A percentile compares a stretch with the other conserved stretches of the same genome.
These are phyloP conservation scores for Lasioglossum pauxillum DNA, from an alignment of 2,888 invertebrate genomes.

Conservation along the genomic window DNA sequence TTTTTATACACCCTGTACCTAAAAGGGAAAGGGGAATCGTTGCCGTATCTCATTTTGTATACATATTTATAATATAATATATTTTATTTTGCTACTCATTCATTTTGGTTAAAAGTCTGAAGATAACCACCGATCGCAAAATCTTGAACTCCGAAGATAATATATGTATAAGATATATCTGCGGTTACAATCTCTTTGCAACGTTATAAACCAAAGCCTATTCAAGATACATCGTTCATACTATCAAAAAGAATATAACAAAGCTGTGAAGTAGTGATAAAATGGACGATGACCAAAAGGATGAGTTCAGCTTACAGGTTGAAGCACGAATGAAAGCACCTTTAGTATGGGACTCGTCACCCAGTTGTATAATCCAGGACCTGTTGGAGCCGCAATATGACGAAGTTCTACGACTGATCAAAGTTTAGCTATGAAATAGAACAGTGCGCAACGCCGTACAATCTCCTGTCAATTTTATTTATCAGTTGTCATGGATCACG, in stretches of 20 bases:
- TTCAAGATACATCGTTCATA: neutral
- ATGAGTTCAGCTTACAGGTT: slow-evolving; percentile 58
- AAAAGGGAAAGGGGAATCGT: no score
- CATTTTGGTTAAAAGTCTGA: neutral
- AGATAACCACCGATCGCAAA: neutral
- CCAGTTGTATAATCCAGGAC: slow-evolving; percentile 75
- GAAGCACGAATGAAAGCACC: slow-evolving; percentile 71
- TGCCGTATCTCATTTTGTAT: no score
- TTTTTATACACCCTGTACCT: no score
- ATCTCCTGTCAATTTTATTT: neutral
- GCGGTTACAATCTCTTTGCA: neutral
- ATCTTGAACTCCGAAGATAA: neutral
- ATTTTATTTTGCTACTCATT: no score
- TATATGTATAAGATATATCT: neutral
- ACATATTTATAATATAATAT: no score
- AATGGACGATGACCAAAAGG: slow-evolving; percentile 35
- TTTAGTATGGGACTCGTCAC: slow-evolving; percentile 72
- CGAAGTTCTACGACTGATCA: slow-evolving; percentile 75
- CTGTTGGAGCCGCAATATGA: slow-evolving; percentile 74
- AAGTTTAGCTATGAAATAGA: slow-evolving; percentile 69
- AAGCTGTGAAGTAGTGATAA: neutral
- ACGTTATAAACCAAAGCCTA: neutral
- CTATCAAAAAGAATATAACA: neutral
- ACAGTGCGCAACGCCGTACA: neutral
- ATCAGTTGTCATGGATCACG: neutral